Conservation (phyloP, 2,888 invertebrate species). For the Hypena proboscidalis region DNA sequence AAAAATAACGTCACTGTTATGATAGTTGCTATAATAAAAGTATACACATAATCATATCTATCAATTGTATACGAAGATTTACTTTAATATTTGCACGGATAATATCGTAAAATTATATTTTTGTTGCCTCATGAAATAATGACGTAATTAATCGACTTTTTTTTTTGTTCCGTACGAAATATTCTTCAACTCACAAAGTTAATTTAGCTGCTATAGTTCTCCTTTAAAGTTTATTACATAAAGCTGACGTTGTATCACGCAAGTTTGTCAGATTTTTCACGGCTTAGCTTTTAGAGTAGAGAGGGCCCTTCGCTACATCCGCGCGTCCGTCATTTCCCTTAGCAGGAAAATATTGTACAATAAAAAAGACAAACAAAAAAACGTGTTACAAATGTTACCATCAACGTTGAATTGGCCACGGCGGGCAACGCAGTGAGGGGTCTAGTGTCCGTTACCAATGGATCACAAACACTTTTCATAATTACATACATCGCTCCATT, state of each 20-base stretch:
- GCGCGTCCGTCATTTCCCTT: too few species aligned
- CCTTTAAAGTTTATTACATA: too few species aligned
- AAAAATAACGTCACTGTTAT: constrained; percentile 7
- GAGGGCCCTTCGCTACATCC: too few species aligned
- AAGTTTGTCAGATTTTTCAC: too few species aligned
- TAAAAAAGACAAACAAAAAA: constrained; percentile 26
- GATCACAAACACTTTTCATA: constrained; percentile 11
- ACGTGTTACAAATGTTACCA: constrained; percentile 5
- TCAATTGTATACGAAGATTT: constrained; percentile 1
- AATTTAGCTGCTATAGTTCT: too few species aligned
- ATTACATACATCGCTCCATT: constrained; percentile 18
- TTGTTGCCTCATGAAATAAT: constrained; percentile 1
- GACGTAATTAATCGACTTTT: not conserved
- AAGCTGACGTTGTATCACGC: too few species aligned
- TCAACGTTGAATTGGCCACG: constrained; percentile 20
- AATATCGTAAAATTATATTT: constrained; percentile 6
- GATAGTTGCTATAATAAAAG: too few species aligned
- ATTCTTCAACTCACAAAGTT: too few species aligned
- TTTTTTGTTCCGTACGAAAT: too few species aligned
- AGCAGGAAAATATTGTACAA: too few species aligned
- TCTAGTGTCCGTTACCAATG: constrained; percentile 19
- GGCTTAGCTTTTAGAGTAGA: too few species aligned
- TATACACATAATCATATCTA: constrained; percentile 1
- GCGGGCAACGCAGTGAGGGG: constrained; percentile 24
- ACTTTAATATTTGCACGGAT: not conserved